phyloP scores from a whole-genome alignment of 2,113 vertebrate genomes.

The Oryzias javanicus region DNA sequence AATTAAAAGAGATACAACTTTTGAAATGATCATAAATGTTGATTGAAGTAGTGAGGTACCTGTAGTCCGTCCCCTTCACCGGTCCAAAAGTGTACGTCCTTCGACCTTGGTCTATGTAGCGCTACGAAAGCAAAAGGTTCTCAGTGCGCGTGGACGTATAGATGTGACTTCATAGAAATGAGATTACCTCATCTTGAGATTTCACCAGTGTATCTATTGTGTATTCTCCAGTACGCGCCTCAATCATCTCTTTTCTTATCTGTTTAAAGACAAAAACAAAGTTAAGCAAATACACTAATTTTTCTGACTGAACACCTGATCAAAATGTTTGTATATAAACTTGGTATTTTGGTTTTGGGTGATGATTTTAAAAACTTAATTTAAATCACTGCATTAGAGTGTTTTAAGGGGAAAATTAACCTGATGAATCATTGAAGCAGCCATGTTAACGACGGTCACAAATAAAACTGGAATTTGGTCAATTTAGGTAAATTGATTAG shows the following conservation, averaged over 20 bases:
- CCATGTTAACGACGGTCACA: too few species aligned
- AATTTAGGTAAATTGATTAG: too few species aligned
- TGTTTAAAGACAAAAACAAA: conserved; percentile 46
- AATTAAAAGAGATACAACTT: neutral
- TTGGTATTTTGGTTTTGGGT: too few species aligned
- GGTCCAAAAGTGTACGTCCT: conserved; percentile 90
- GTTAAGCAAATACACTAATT: neutral
- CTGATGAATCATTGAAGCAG: too few species aligned
- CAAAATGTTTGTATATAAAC: too few species aligned
- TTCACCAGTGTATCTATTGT: conserved; percentile 88
- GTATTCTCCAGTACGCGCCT: conserved; percentile 79
- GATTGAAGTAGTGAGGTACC: conserved; percentile 39
- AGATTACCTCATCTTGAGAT: conserved; percentile 94
- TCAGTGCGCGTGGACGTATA: conserved; percentile 1
- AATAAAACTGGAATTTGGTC: too few species aligned
- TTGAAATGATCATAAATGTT: neutral
- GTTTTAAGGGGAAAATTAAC: too few species aligned
- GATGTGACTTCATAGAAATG: neutral
- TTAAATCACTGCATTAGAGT: too few species aligned
- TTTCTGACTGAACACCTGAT: too few species aligned
- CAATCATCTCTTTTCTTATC: conserved; percentile 94
- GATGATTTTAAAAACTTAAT: too few species aligned
- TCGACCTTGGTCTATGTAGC: conserved; percentile 89
- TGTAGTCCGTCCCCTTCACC: conserved; percentile 91
- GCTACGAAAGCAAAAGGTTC: conserved; percentile 67